Base-by-base conservation (phyloP, 2,797 vertebrate genomes). In the Gorsachius magnificus region DNA sequence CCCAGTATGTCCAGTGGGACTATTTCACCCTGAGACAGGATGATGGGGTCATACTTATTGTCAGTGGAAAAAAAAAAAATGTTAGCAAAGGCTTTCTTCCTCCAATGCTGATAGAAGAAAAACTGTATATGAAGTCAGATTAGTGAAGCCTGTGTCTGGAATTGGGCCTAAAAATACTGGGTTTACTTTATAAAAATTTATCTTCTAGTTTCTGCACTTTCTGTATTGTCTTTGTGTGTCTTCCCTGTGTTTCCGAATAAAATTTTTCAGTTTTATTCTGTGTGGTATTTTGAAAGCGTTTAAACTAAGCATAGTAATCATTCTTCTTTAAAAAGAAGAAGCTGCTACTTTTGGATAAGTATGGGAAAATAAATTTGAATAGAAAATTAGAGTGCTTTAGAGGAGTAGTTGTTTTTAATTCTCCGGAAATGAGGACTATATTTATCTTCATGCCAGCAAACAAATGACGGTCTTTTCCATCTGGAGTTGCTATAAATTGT, bases 191-290 rank as follows among this genome's bases (percentile, higher is more conserved):
- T 35, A 58, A 35, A 46, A 79, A 60, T 31, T 17, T 66, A 25
- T 65, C 13, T 77, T 83, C 35, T 0, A 0, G 51, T 64, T 75
- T 78, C 57, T 85, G 63, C 57, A 31, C 69, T 77, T 71, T 33
- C 6, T 17, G n/a, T 60, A 25, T 13, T 3, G 53, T 80, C 7
- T 87, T 71, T 29, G 4, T 78, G 13, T 58, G 25, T 21, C 83
- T 87, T 91, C 58, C 29, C 33, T 91, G 28, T 95, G 31, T 35
- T 79, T 92, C 75, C 60, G 33, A 98, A 94, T 97, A 97, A 96
- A 97, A 35, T 22, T 64, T 83, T 84, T 86, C 18, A 14, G 0
- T 60, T 76, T 80, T 83, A 63, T 46, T 78, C 17, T 35, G 28
- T 17, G 48, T 58, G 58, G 35, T 66, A 53, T 91, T 93, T 91